Evolutionary conservation across 2,888 invertebrate species (phyloP), one percentile per base, ranked within the genome.

Genomic region (Tipula confusa): DNA sequence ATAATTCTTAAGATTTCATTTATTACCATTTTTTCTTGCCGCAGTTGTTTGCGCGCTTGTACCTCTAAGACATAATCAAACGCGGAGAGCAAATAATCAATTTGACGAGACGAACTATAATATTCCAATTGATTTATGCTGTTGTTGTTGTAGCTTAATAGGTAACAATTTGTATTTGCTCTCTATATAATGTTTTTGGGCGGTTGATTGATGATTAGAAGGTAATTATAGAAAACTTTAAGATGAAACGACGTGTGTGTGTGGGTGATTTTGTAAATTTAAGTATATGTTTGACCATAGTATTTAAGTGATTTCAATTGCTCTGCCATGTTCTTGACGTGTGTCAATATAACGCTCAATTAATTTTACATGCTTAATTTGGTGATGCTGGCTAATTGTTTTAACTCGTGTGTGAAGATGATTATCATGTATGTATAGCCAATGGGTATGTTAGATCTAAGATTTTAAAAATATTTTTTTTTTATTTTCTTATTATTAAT

Each of bases 311-410:
- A 64, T 64, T 64, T 24, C 24, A 24, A 24, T 64, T 64, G 18
- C 64, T 64, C 48, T 64, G 64, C 24, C n/a, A n/a, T 64, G 64
- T 64, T 64, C 64, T 64, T 64, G 64, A 64, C 64, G 64, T 64
- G 33, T 11, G 64, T 64, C 64, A 64, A 64, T 64, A 64, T 24
- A 64, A 64, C 24, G 64, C 64, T 48, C 48, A 48, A 48, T 48
- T 48, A 48, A 18, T 48, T 48, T 48, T 48, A 48, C 48, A 6
- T 7, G 48, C 48, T 64, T 64, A 64, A 64, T 64, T 64, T 64
- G 24, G 18, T 64, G 24, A n/a, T 64, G 64, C 24, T 64, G 18
- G 64, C 6, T 64, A 24, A 64, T 64, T 38, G 38, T 38, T 38
- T 13, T 38, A 38, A 38, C 38, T 1, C 24, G 64, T 24, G 24